These are phyloP conservation scores for Macaria liturata DNA, from an alignment of 2,888 invertebrate genomes.

Conservation along the genomic window DNA sequence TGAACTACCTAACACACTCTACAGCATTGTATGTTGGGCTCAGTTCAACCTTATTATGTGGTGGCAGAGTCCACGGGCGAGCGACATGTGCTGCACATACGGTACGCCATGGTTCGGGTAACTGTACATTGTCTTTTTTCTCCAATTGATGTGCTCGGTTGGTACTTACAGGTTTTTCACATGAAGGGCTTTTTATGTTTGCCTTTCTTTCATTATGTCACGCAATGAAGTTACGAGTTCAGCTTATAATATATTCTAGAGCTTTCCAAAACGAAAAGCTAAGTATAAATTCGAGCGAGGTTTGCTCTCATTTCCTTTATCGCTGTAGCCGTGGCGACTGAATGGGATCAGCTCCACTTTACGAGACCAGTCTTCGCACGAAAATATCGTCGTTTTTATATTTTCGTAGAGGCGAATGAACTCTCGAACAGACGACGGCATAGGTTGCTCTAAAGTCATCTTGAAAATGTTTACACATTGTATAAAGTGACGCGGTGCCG, in stretches of 20 bases:
- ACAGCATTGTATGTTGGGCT: not conserved
- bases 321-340: conserved; percentile 9
- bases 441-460: conserved; percentile 39
- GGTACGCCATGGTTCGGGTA: conserved; percentile 24
- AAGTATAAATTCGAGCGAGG: conserved; percentile 4
- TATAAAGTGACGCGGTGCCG: conserved; percentile 16
- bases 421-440: conserved; percentile 33
- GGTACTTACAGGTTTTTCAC: conserved; percentile 10
- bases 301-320: conserved; percentile 11
- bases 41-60: conserved; percentile 12
- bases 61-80: conserved; percentile 10
- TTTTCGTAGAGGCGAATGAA: conserved; percentile 37
- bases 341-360: conserved; percentile 24
- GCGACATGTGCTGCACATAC: conserved; percentile 22
- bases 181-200: conserved; percentile 14
- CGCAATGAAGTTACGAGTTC: not conserved
- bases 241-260: not conserved
- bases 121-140: conserved; percentile 35
- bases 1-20: not conserved
- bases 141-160: conserved; percentile 9
- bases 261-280: not conserved
- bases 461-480: conserved; percentile 34
- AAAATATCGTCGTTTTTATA: conserved; percentile 36
- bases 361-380: conserved; percentile 31
- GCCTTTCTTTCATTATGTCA: conserved; percentile 1